Percentiles rank a stretch among this genome's conserved stretches.
These are phyloP conservation scores for Smutsia temminckii DNA, from an alignment of 2,797 vertebrate genomes.

Conservation along the genomic window DNA sequence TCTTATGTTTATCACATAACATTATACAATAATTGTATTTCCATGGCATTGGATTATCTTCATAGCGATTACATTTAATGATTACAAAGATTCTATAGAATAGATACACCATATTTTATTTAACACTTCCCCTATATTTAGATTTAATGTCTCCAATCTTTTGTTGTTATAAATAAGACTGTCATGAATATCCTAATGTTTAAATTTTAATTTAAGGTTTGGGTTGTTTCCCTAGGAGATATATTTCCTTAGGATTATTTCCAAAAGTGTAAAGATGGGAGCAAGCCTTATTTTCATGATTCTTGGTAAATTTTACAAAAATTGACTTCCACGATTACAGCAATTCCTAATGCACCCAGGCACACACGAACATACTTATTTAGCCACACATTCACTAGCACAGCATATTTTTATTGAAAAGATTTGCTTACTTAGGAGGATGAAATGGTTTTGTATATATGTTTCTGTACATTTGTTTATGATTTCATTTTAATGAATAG, in stretches of 20 bases:
- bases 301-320: not conserved
- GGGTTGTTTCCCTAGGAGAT: not conserved
- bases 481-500: constrained; percentile 43
- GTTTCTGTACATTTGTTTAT: constrained; percentile 3
- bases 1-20: not conserved
- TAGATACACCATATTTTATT: not conserved
- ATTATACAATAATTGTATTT: not conserved
- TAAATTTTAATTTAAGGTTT: constrained; percentile 20
- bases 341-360: not conserved
- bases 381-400: not conserved
- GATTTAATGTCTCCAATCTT: not conserved
- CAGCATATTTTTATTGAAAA: not conserved
- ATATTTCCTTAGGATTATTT: not conserved
- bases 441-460: not conserved
- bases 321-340: not conserved
- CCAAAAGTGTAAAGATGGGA: not conserved
- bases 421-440: not conserved
- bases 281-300: not conserved
- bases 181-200: not conserved
- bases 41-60: not conserved
- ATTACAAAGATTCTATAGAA: not conserved
- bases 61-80: not conserved
- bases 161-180: not conserved
- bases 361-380: not conserved
- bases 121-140: not conserved